Evolutionary conservation across 2,888 invertebrate species (phyloP), one percentile per base, ranked within the genome.

Genomic region (Bombylius discolor): DNA sequence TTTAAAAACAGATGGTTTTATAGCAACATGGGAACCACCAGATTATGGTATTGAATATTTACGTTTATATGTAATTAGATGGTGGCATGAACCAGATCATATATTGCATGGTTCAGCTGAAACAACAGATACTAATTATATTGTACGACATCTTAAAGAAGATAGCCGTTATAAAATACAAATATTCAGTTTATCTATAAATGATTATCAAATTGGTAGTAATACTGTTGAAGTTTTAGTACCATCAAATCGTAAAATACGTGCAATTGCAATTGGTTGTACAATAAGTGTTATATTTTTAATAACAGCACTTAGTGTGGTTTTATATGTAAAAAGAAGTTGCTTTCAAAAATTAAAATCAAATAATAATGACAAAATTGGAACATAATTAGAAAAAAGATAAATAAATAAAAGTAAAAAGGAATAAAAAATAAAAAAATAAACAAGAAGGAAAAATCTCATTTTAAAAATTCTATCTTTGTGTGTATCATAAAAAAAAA

Each of bases 11-110:
- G 85, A 85, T 59, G 90, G 89, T 34, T 87, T 87, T 71, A 75
- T 87, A 55, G 81, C 92, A 47, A 82, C 83, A 57, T 89, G 89
- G 89, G 78, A 81, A 58, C 79, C 79, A 55, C 85, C 87, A 1
- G 76, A 76, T 34, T 76, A 78, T 56, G 82, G 80, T 0, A 71
- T 76, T 58, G 79, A 80, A 36, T 73, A 73, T 46, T 70, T 85
- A 33, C 76, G 81, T 56, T 71, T 79, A 48, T 89, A 88, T 68
- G 75, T 80, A 7, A 79, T 89, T 47, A 80, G 82, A 65, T 88
- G 88, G 87, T 82, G 78, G 70, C 78, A 80, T 63, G 82, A 81
- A 52, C 78, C 79, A 8, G 82, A 83, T 63, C 78, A 79, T 62
- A 77, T 83, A 59, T 76, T 85, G n/a, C 77, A 79, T 57, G 81